Conservation (phyloP, 2,888 invertebrate genomes). For the Gibbula magus region DNA sequence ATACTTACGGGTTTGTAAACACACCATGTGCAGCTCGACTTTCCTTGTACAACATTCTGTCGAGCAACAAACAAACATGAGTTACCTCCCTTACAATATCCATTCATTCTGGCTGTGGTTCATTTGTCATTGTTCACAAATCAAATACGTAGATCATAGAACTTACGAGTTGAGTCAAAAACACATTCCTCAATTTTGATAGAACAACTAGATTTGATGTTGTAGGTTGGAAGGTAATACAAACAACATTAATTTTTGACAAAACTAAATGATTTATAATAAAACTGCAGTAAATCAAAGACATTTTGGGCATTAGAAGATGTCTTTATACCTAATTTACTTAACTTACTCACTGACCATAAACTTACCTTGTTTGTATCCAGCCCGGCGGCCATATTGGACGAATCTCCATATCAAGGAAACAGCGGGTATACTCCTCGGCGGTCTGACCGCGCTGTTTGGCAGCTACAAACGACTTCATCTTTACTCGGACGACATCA, state of each 20-base stretch:
- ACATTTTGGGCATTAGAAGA: no score
- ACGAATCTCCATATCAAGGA: slow-evolving; percentile 80
- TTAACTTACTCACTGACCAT: no score
- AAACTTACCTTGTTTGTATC: slow-evolving; percentile 77
- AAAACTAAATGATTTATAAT: no score
- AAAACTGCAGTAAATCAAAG: no score
- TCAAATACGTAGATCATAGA: no score
- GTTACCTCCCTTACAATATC: neutral
- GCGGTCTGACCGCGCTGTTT: slow-evolving; percentile 69
- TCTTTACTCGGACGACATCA: slow-evolving; percentile 75
- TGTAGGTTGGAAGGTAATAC: no score
- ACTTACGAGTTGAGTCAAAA: no score
- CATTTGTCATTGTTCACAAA: no score
- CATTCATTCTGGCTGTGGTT: neutral
- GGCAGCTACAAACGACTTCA: slow-evolving; percentile 76
- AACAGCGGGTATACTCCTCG: slow-evolving; percentile 78
- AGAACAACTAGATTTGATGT: no score
- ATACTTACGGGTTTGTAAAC: slow-evolving; percentile 62
- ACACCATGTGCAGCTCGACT: slow-evolving; percentile 57
- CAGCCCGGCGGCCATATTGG: slow-evolving; percentile 83
- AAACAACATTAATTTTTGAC: no score
- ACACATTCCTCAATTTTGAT: no score
- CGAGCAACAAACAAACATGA: slow-evolving; percentile 27
- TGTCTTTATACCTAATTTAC: no score
- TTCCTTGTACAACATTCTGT: slow-evolving; percentile 62